Evolutionary conservation across 2,888 invertebrate genomes (phyloP).

Genomic region (Invenusta paracnida): DNA sequence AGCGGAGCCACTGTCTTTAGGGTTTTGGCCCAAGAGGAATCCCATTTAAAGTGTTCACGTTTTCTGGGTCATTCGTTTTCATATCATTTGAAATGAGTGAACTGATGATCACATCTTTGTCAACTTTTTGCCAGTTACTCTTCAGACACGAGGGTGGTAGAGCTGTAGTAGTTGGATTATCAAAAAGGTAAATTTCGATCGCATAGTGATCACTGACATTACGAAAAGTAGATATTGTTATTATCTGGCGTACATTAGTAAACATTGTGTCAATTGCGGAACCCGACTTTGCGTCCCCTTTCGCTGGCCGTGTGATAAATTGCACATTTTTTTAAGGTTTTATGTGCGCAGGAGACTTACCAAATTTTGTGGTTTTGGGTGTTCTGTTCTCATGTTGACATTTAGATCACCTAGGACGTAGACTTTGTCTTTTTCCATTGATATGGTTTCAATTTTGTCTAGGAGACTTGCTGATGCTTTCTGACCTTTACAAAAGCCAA

Average conservation of each 20-base stretch:
- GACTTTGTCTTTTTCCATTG: not conserved
- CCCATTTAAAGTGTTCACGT: not conserved
- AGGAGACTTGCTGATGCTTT: constrained; percentile 2
- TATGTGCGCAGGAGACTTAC: not conserved
- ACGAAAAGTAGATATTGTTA: not conserved
- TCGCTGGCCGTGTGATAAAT: not conserved
- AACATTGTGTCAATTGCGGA: not conserved
- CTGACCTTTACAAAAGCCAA: too few species aligned
- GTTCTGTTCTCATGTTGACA: constrained; percentile 6
- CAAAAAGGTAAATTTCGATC: not conserved
- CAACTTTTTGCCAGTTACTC: not conserved
- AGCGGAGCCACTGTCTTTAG: not conserved
- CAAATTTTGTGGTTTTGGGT: constrained; percentile 19
- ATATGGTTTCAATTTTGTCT: not conserved
- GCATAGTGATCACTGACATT: constrained; percentile 6
- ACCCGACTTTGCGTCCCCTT: not conserved
- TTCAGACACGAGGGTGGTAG: not conserved
- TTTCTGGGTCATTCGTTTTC: not conserved
- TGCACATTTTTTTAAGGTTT: not conserved
- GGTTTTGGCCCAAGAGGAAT: not conserved
- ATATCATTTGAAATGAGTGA: not conserved
- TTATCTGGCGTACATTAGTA: not conserved
- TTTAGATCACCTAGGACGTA: not conserved
- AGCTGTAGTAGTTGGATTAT: not conserved
- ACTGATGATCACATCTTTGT: not conserved